Conservation (phyloP, 2,113 vertebrate species). For the Indicator maculatus region DNA sequence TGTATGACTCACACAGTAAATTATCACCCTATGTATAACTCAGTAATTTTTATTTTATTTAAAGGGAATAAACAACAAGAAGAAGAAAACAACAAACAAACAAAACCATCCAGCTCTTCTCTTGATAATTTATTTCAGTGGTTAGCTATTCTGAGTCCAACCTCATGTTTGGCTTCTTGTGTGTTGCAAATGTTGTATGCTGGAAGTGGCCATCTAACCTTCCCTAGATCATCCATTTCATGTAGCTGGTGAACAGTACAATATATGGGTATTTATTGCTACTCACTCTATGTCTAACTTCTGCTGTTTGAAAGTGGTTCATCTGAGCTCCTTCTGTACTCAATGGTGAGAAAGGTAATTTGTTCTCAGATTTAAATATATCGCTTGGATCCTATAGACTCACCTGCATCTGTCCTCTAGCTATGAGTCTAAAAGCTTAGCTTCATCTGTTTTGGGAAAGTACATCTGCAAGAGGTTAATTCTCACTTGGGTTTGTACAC, state of each 20-base stretch:
- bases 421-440: neutral
- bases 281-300: neutral
- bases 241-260: rapidly evolving
- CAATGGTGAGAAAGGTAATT: neutral
- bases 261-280: neutral
- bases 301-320: neutral
- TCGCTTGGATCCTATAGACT: rapidly evolving
- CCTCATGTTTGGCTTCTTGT: neutral
- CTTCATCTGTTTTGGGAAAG: neutral
- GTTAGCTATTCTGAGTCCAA: neutral
- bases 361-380: neutral
- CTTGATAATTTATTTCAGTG: neutral
- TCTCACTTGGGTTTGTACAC: neutral
- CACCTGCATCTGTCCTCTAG: neutral
- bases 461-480: neutral
- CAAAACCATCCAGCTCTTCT: rapidly evolving
- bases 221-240: neutral
- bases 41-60: neutral
- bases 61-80: too few species aligned
- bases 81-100: neutral
- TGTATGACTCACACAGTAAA: neutral
- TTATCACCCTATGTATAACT: neutral
- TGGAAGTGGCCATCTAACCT: neutral
- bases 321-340: neutral
- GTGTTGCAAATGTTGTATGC: neutral